Percentiles rank a stretch among this genome's conserved stretches.
phyloP scores from a whole-genome alignment of 2,888 invertebrate genomes.

The Cryptops parisi region DNA sequence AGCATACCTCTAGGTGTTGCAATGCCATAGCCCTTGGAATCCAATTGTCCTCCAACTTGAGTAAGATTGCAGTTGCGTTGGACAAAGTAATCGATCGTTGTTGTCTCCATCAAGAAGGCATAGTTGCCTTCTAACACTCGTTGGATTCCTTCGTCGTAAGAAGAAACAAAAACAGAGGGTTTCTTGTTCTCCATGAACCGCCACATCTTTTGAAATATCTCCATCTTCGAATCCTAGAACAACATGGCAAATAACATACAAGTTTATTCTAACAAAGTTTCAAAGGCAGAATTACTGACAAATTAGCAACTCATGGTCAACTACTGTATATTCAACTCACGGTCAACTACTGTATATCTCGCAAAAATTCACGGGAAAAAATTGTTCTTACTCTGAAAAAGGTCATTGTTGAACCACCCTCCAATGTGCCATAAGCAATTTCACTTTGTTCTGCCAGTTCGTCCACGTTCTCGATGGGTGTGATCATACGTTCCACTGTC shows the following conservation, averaged over 20 bases:
- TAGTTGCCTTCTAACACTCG: slow-evolving; percentile 78
- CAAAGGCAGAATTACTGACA: too few relatives aligned
- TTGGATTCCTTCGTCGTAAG: slow-evolving; percentile 80
- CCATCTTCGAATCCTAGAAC: slow-evolving; percentile 56
- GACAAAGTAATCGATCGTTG: slow-evolving; percentile 91
- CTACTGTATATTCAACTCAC: too few relatives aligned
- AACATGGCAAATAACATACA: too few relatives aligned
- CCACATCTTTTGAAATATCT: slow-evolving; percentile 65
- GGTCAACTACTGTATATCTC: too few relatives aligned
- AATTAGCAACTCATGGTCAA: too few relatives aligned
- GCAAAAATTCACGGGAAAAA: too few relatives aligned
- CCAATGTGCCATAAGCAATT: slow-evolving; percentile 85
- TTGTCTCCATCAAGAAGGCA: slow-evolving; percentile 96
- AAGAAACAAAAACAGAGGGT: slow-evolving; percentile 69
- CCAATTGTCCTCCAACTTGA: slow-evolving; percentile 84
- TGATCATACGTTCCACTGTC: slow-evolving; percentile 89
- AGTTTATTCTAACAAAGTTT: too few relatives aligned
- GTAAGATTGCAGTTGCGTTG: slow-evolving; percentile 90
- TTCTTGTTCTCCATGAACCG: slow-evolving; percentile 56
- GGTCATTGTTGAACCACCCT: slow-evolving; percentile 90
- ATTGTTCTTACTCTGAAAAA: slow-evolving; percentile 88
- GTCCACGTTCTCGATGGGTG: slow-evolving; percentile 89
- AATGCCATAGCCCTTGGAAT: slow-evolving; percentile 88
- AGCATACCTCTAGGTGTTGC: slow-evolving; percentile 77
- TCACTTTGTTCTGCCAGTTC: slow-evolving; percentile 87